These are phyloP conservation scores for Nomada lathburiana DNA, from an alignment of 2,888 invertebrate genomes.

Conservation along the genomic window DNA sequence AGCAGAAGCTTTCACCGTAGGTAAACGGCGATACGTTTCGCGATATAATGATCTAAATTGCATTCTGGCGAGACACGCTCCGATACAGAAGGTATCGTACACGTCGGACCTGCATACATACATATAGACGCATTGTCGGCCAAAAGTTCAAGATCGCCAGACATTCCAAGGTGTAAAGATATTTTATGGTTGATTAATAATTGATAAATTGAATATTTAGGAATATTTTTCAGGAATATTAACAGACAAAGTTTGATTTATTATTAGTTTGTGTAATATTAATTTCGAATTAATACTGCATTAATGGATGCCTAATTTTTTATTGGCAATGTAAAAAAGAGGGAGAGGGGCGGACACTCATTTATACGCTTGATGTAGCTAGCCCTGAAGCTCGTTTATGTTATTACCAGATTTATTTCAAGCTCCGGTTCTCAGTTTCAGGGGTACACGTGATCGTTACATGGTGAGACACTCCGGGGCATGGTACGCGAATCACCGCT, in stretches of 20 bases:
- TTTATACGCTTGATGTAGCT: no score
- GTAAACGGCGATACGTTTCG: constrained; percentile 52
- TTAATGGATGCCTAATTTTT: no score
- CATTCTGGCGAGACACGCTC: constrained; percentile 22
- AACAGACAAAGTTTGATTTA: not conserved
- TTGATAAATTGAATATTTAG: no score
- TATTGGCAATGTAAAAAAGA: no score
- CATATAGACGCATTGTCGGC: no score
- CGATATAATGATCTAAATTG: constrained; percentile 57
- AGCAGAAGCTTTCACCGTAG: constrained; percentile 43
- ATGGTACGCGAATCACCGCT: not conserved
- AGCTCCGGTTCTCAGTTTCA: constrained; percentile 4
- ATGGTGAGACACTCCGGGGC: not conserved
- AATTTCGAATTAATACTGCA: no score
- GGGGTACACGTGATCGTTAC: not conserved
- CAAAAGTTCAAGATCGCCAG: no score
- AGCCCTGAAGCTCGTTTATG: constrained; percentile 12
- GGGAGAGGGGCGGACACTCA: no score
- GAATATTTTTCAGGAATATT: not conserved
- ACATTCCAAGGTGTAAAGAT: not conserved
- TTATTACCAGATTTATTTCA: constrained; percentile 30
- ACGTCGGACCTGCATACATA: not conserved
- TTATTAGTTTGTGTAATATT: no score
- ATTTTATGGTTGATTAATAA: not conserved
- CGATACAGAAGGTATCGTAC: constrained; percentile 26